Evolutionary conservation across 2,113 vertebrate genomes (phyloP), one percentile per base, ranked within the genome.

Genomic region (Notiomystis cincta): DNA sequence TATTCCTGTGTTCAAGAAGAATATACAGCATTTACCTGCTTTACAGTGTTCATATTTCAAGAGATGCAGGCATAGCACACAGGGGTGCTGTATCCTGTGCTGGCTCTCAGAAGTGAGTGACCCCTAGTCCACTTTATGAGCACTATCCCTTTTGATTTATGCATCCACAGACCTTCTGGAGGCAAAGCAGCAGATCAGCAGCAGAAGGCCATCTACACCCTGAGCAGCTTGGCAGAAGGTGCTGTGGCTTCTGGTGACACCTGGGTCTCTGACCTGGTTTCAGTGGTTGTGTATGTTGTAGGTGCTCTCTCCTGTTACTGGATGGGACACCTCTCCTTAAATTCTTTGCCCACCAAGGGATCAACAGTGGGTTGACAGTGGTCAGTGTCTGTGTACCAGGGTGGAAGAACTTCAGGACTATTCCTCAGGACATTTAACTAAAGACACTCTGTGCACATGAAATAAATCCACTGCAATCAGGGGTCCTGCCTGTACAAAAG

Each of bases 221-320:
- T 28, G 31, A 69, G 48, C 11, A 57, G 44, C 24, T 22, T n/a
- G 53, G 22, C 18, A 62, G 48, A 47, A 88, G 23, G 23, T 69
- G 10, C 25, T 67, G 47, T 56, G 53, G 21, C 37, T 72, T 78
- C 65, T 82, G 33, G 42, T 28, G 35, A 40, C 16, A 48, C 23
- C 54, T 82, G 18, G 8, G 17, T 53, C 60, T n/a, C 37, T 37
- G 47, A 25, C 14, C 14, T 11, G 11, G 51, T 13, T 11, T 33
- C 51, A 75, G 0, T 17, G 27, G 45, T n/a, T 48, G 37, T 16
- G 50, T 18, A 10, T 7, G 3, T 10, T 48, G 18, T 1, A 0
- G 50, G 21, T 35, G 20, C 48, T 44, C 27, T 38, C 40, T 33
- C 31, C 35, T 50, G 1, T 25, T 40, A 35, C 21, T 24, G 45